Conservation (phyloP, 1,140 invertebrate genomes). For the Saccostrea cuccullata region DNA sequence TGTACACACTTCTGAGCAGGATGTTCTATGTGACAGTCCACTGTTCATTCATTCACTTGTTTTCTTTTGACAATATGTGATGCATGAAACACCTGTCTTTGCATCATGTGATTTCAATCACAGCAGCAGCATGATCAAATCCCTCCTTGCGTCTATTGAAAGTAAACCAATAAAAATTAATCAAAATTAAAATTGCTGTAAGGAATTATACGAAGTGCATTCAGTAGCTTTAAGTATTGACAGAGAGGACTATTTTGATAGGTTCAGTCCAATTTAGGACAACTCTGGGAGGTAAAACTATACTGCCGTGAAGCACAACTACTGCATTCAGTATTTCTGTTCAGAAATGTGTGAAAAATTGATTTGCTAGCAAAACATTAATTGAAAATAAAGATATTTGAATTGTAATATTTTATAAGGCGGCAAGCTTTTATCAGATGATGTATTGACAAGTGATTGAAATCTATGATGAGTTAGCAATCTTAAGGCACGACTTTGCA, state of each 20-base stretch:
- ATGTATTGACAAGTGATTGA: constrained; percentile 18
- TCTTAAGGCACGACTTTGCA: neutral
- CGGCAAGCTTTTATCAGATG: neutral
- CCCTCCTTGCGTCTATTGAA: constrained; percentile 7
- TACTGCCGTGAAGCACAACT: constrained; percentile 8
- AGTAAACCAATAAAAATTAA: neutral
- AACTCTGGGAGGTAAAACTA: constrained; percentile 38
- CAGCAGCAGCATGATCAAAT: constrained; percentile 33
- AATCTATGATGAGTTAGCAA: constrained; percentile 20
- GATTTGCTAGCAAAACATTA: neutral
- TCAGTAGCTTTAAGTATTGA: neutral
- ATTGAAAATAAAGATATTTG: neutral
- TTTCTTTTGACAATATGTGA: neutral
- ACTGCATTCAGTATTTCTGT: constrained; percentile 8
- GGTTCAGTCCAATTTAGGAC: constrained; percentile 42
- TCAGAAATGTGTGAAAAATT: neutral
- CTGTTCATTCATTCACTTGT: neutral
- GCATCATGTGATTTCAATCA: constrained; percentile 35
- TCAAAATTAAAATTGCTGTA: neutral
- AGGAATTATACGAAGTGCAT: neutral
- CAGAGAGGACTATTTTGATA: constrained; percentile 24
- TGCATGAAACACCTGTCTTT: neutral
- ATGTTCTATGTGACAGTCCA: neutral
- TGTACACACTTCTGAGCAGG: neutral
- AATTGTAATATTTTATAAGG: neutral